Base-by-base conservation (phyloP, 2,113 vertebrate genomes). In the Misgurnus mizolepis region DNA sequence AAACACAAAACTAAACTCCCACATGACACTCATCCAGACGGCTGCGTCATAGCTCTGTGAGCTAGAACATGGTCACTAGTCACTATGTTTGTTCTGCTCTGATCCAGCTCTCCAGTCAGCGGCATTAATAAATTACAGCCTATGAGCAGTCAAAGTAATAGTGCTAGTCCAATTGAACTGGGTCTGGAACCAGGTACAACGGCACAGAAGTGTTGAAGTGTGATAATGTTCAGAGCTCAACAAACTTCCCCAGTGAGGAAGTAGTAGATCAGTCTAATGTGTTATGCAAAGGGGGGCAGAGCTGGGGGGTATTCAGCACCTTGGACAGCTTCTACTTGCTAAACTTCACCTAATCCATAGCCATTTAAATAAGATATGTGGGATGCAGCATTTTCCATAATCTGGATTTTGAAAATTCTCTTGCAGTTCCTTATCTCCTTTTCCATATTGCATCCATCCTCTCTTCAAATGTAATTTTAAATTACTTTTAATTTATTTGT, bases 61-160 rank as follows among this genome's bases (percentile, higher is more conserved):
- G 79, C 80, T 78, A 53, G 67, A 85, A 86, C 62, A 73, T 85
- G 80, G 58, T 64, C 80, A 67, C 47, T 83, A 64, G 85, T 81
- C 60, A 22, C 43, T 83, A 45, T 27, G 62, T n/a, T 49, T 68
- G 61, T 34, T 47, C 49, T 67, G 39, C 62, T 60, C 27, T 18
- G 67, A 56, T 85, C 76, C 83, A 80, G 80, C 82, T 83, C 15
- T 80, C 84, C 60, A 45, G 83, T 75, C 64, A 43, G 72, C 66
- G 22, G 45, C 84, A 85, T 88, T 87, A 90, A 90, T 91, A 91
- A 91, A 91, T 88, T 77, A 92, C 83, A 58, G 72, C 10, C 27
- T 67, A 79, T 76, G 78, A 82, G 84, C 86, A 81, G 84, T 87
- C 86, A 86, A 83, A 84, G n/a, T 27, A n/a, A 60, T 41, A 55